phyloP scores from a whole-genome alignment of 1,140 invertebrate genomes.

The Tetraneura akinire region DNA sequence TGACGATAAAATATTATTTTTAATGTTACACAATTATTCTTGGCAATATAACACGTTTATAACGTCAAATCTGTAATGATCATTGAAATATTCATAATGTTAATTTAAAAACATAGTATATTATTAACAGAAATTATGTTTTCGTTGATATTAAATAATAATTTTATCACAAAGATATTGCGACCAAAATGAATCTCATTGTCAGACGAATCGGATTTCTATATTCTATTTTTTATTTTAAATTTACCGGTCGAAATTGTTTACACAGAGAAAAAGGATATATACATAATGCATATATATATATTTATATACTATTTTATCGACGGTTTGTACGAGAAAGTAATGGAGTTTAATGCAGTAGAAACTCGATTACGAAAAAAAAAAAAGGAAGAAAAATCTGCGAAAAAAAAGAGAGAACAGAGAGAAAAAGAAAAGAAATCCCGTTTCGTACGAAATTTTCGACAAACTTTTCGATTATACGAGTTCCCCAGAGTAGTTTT shows the following conservation, averaged over 20 bases:
- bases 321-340: background rate
- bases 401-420: background rate
- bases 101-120: too few relatives aligned
- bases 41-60: too few relatives aligned
- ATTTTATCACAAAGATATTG: too few relatives aligned
- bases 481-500: background rate
- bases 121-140: too few relatives aligned
- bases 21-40: too few relatives aligned
- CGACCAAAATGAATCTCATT: too few relatives aligned
- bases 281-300: too few relatives aligned
- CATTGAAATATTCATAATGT: too few relatives aligned
- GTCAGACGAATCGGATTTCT: too few relatives aligned
- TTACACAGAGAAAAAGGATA: background rate
- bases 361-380: slow-evolving; percentile 47
- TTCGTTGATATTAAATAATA: too few relatives aligned
- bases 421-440: background rate
- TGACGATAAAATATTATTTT: too few relatives aligned
- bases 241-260: background rate
- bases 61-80: too few relatives aligned
- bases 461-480: slow-evolving; percentile 39
- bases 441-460: slow-evolving; percentile 8
- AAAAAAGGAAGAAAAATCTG: background rate
- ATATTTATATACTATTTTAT: background rate
- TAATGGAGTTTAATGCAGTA: slow-evolving; percentile 41
- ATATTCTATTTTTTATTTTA: background rate